Base-by-base conservation (phyloP, 2,888 invertebrate genomes). In the Catocala fraxini region DNA sequence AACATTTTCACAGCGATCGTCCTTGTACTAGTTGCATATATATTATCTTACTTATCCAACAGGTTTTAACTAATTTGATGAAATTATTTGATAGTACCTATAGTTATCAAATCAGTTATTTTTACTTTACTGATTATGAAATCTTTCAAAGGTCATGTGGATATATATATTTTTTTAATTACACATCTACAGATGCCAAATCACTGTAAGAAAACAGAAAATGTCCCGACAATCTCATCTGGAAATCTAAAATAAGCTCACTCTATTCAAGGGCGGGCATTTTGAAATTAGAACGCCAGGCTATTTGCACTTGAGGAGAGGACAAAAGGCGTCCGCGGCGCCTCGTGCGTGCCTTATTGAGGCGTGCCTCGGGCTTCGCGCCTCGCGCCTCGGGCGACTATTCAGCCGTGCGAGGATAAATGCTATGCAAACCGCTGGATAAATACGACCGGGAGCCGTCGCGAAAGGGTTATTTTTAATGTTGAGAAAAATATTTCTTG, bases 201-300 rank as follows among this genome's bases (percentile, higher is more conserved):
- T n/a, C 33, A 13, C 4, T 25, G 48, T 39, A 59, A 51, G 45
- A 35, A 39, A 39, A 15, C 15, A 42, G 56, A 63, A 70, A 71
- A 63, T 62, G 65, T 54, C 51, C 35, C 51, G 51, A 52, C 59
- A 73, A 76, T 74, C 74, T 75, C 51, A 25, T 62, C 63, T 75
- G 68, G 71, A 84, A 81, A 83, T 80, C 80, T 81, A 74, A 77
- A 86, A 82, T 83, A 83, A 82, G 79, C 83, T 82, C 74, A 79
- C 67, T 82, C 79, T 77, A 80, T 81, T 78, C 77, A 79, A 84
- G 81, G 81, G 77, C 76, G 82, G 73, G 85, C 83, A 85, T 89
- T 89, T 89, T 85, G 85, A 88, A 90, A 90, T 91, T 91, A 91
- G 88, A 88, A 87, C 90, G 89, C 87, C 77, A 88, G 87, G 88